These are phyloP conservation scores for Diplogasteroides magnus DNA, from an alignment of 1,140 invertebrate species.

Conservation along the genomic window DNA sequence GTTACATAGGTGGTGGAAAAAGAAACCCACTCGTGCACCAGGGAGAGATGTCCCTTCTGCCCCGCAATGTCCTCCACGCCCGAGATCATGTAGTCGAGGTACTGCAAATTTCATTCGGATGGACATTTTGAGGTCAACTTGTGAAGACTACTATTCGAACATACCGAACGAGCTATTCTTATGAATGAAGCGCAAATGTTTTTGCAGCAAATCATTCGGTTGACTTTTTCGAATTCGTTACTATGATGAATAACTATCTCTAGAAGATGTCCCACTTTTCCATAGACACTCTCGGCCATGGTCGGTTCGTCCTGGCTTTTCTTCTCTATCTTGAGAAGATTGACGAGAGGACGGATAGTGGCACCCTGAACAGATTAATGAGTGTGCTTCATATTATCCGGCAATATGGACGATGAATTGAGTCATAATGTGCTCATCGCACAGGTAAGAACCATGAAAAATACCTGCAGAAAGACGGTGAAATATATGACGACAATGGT, in stretches of 20 bases:
- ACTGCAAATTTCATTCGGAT: too few species aligned
- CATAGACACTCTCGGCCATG: conserved; percentile 49
- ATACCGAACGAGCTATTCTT: too few species aligned
- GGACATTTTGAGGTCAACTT: too few species aligned
- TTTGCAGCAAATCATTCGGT: too few species aligned
- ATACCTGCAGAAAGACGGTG: conserved; percentile 61
- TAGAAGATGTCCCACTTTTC: too few species aligned
- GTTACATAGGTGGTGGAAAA: neutral
- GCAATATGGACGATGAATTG: neutral
- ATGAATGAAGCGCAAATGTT: too few species aligned
- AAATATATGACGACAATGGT: conserved; percentile 62
- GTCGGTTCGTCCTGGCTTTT: conserved; percentile 36
- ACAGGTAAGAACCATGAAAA: conserved; percentile 5
- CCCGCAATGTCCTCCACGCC: conserved; percentile 41
- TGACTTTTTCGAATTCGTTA: too few species aligned
- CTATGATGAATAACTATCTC: too few species aligned
- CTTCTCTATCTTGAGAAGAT: conserved; percentile 59
- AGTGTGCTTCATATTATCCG: neutral
- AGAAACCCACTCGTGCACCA: conserved; percentile 26
- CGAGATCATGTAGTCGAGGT: conserved; percentile 42
- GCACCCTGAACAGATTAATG: conserved; percentile 54
- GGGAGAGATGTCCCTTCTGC: conserved; percentile 33
- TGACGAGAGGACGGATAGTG: conserved; percentile 60
- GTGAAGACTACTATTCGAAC: too few species aligned
- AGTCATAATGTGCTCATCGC: neutral